A percentile compares a stretch with the other conserved stretches of the same genome.
Conservation (phyloP, 2,797 vertebrate species). For the Spinus olivaceus region DNA sequence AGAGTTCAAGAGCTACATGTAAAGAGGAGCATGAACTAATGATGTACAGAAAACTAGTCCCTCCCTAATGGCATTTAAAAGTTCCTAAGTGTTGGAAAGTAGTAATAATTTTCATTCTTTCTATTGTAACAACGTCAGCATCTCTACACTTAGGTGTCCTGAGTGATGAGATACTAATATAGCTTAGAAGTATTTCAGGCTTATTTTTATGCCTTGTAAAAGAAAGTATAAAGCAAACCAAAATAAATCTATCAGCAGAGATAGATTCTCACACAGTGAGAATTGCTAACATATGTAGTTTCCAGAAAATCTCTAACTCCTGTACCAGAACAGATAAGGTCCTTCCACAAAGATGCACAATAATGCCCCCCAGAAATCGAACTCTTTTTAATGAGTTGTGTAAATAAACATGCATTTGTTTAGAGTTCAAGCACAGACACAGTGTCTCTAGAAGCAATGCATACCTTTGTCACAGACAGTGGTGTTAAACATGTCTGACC, state of each 20-base stretch:
- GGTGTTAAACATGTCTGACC: slow-evolving; percentile 94
- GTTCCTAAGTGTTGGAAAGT: background rate
- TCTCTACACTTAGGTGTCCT: background rate
- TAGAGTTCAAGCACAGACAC: background rate
- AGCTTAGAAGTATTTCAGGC: background rate
- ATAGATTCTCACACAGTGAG: background rate
- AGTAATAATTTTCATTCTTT: background rate
- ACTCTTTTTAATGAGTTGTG: background rate
- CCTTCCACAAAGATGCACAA: background rate
- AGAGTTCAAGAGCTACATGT: background rate
- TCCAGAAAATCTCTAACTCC: background rate
- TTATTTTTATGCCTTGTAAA: background rate
- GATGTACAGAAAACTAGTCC: background rate
- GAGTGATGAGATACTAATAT: background rate
- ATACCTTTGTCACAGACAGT: slow-evolving; percentile 85
- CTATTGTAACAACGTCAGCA: background rate
- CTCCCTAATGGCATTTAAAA: background rate
- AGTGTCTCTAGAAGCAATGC: background rate
- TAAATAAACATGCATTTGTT: background rate
- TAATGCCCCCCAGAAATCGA: background rate
- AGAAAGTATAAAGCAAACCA: background rate
- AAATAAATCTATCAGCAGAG: background rate
- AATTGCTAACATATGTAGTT: background rate
- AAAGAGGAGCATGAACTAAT: background rate
- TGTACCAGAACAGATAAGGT: background rate